Percentiles rank a stretch among this genome's conserved stretches.
Evolutionary conservation across 2,797 vertebrate genomes (phyloP).

Genomic region (Apogon talboti): DNA sequence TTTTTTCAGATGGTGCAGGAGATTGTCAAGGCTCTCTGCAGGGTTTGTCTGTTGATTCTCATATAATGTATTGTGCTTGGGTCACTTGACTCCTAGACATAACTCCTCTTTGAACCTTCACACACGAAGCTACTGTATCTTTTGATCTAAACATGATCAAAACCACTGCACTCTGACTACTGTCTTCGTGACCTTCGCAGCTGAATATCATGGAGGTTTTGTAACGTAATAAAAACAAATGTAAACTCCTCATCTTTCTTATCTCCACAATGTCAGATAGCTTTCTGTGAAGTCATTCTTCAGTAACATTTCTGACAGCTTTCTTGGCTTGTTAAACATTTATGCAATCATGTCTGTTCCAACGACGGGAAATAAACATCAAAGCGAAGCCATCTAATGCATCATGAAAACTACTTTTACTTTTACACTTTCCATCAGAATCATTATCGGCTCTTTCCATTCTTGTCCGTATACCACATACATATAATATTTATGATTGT

Average conservation of each 20-base stretch:
- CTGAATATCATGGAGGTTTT: not conserved
- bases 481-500: no score
- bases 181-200: slow-evolving; percentile 20
- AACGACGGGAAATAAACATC: not conserved
- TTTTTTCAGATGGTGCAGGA: slow-evolving; percentile 20
- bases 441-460: slow-evolving; percentile 1
- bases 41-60: slow-evolving; percentile 18
- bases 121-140: slow-evolving; percentile 8
- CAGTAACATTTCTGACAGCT: slow-evolving; percentile 9
- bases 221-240: slow-evolving; percentile 30
- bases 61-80: slow-evolving; percentile 13
- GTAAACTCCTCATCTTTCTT: not conserved
- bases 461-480: not conserved
- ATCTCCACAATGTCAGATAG: slow-evolving; percentile 14
- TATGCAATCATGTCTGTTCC: not conserved
- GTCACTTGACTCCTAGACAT: slow-evolving; percentile 24
- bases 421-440: slow-evolving; percentile 7
- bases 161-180: slow-evolving; percentile 1
- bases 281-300: not conserved
- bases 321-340: slow-evolving; percentile 17
- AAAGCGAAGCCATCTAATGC: slow-evolving; percentile 4
- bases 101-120: slow-evolving; percentile 10
- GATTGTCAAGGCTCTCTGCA: slow-evolving; percentile 14
- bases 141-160: slow-evolving; percentile 1
- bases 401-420: not conserved